Evolutionary conservation across 2,797 vertebrate species (phyloP).

Genomic region (Chaenodraco wilsoni): DNA sequence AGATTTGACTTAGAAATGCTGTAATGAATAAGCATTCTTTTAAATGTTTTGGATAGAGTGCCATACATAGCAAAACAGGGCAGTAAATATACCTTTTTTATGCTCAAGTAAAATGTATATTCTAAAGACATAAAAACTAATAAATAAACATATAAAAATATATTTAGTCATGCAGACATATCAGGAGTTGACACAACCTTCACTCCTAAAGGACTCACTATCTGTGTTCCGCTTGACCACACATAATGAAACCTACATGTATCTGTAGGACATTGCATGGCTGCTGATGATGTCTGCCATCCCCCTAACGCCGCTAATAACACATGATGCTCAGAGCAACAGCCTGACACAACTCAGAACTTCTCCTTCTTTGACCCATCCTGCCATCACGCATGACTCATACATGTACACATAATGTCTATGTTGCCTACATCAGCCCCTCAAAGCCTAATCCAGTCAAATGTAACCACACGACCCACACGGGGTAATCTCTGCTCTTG

Average conservation of each 20-base stretch:
- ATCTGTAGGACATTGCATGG: not conserved
- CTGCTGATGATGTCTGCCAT: constrained; percentile 1
- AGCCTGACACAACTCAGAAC: not conserved
- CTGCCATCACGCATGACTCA: constrained; percentile 7
- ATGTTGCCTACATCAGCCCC: constrained; percentile 22
- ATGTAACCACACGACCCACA: constrained; percentile 18
- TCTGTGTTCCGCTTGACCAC: constrained; percentile 3
- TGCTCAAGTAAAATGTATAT: not conserved
- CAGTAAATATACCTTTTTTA: no score
- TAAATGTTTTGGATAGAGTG: not conserved
- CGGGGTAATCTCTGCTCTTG: constrained; percentile 18
- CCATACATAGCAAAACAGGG: constrained; percentile 4
- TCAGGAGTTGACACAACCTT: not conserved
- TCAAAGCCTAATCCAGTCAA: constrained; percentile 23
- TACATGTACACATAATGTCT: constrained; percentile 15
- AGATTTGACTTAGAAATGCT: constrained; percentile 28
- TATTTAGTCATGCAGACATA: not conserved
- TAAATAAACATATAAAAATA: not conserved
- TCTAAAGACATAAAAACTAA: not conserved
- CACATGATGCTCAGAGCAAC: not conserved
- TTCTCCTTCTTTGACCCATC: constrained; percentile 8
- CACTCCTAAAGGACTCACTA: not conserved
- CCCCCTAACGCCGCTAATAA: not conserved
- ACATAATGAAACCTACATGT: not conserved
- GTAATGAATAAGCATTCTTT: constrained; percentile 10